Conservation (phyloP, 2,888 invertebrate genomes). For the Arge pagana region DNA sequence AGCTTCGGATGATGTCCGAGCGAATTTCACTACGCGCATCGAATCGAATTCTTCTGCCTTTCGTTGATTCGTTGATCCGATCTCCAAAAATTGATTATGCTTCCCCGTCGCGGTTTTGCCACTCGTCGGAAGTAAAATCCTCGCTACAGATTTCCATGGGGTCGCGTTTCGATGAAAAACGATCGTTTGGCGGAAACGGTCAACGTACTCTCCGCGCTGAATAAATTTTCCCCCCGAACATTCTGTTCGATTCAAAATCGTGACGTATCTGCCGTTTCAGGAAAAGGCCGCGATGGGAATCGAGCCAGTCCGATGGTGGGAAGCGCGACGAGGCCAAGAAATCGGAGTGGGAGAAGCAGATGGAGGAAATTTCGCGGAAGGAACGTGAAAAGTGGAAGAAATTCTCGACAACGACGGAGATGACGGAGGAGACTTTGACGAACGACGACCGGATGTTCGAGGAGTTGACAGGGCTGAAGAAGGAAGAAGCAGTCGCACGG, state of each 20-base stretch:
- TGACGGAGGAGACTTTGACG: background rate
- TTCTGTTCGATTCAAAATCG: too few species aligned
- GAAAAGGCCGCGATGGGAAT: conserved; percentile 27
- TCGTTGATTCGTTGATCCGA: too few species aligned
- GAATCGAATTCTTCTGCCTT: too few species aligned
- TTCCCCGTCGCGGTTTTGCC: too few species aligned
- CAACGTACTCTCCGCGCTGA: too few species aligned
- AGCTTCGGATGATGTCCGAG: too few species aligned
- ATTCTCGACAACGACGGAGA: conserved; percentile 1
- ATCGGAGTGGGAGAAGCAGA: conserved; percentile 32
- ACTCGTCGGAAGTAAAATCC: too few species aligned
- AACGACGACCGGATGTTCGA: background rate
- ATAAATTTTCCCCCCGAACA: too few species aligned
- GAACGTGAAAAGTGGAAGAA: conserved; percentile 31
- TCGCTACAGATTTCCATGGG: too few species aligned
- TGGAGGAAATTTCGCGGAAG: conserved; percentile 31
- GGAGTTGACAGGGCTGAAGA: background rate
- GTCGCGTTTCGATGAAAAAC: conserved; percentile 13
- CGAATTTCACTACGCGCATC: too few species aligned
- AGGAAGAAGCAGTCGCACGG: background rate
- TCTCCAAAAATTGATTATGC: too few species aligned
- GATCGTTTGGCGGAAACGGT: too few species aligned
- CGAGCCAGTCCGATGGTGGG: conserved; percentile 4
- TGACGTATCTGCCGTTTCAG: conserved; percentile 25
- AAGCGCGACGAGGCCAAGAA: conserved; percentile 19